Percentiles rank a stretch among this genome's conserved stretches.
Evolutionary conservation across 2,797 vertebrate species (phyloP).

Genomic region (Sebastes iracundus): DNA sequence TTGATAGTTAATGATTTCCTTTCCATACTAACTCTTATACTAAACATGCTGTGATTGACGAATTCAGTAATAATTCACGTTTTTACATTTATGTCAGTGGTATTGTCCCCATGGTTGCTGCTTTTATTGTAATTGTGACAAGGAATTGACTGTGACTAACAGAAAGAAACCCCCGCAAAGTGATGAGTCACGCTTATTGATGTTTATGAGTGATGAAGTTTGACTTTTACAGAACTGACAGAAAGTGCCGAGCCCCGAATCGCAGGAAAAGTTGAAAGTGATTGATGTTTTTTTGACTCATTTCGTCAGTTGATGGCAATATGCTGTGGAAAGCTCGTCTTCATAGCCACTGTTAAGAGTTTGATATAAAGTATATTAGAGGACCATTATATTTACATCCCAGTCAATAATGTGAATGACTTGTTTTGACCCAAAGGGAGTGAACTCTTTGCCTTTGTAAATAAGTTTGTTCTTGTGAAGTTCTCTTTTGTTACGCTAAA

Average conservation of each 20-base stretch:
- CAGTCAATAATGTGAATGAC: conserved; percentile 81
- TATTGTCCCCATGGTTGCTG: conserved; percentile 67
- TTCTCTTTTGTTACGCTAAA: conserved; percentile 62
- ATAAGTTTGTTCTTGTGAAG: conserved; percentile 77
- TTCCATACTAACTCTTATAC: conserved; percentile 60
- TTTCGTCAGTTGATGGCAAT: conserved; percentile 25
- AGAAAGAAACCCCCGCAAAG: conserved; percentile 28
- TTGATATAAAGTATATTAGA: conserved; percentile 59
- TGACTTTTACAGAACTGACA: conserved; percentile 24
- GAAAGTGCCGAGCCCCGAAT: conserved; percentile 23
- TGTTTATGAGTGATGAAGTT: conserved; percentile 24
- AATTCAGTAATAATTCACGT: conserved; percentile 58
- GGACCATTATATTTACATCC: conserved; percentile 68
- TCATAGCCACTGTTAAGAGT: conserved; percentile 37
- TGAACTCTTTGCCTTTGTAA: conserved; percentile 72
- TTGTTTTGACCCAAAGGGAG: conserved; percentile 69
- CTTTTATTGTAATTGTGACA: conserved; percentile 68
- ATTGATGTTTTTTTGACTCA: conserved; percentile 20
- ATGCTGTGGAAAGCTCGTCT: conserved; percentile 34
- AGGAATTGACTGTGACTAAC: conserved; percentile 59
- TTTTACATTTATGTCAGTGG: conserved; percentile 39
- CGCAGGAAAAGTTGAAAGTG: conserved; percentile 40
- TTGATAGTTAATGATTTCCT: conserved; percentile 45
- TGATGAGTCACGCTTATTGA: conserved; percentile 16
- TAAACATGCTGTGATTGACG: conserved; percentile 66